These are phyloP conservation scores for Pantelozetes paolii DNA, from an alignment of 2,888 invertebrate genomes.

Conservation along the genomic window DNA sequence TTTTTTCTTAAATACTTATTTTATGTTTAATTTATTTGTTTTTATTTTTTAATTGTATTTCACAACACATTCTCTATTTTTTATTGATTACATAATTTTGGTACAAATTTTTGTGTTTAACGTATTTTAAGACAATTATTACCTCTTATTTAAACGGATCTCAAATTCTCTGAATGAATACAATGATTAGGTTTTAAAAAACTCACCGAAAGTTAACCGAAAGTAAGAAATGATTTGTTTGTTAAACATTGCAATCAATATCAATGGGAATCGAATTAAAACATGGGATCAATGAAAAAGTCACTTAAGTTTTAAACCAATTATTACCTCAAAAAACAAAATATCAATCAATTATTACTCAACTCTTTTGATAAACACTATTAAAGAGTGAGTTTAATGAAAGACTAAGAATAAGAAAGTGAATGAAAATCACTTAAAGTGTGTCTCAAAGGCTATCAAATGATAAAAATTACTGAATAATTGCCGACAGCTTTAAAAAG, in stretches of 20 bases:
- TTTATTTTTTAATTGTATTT: constrained; percentile 15
- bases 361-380: constrained; percentile 16
- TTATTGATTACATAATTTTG: background rate
- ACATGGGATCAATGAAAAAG: background rate
- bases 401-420: background rate
- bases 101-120: constrained; percentile 30
- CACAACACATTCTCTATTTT: constrained; percentile 22
- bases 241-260: background rate
- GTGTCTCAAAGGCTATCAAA: constrained; percentile 4
- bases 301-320: constrained; percentile 26
- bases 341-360: too few relatives aligned
- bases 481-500: constrained; percentile 22
- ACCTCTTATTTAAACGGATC: constrained; percentile 18
- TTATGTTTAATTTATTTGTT: constrained; percentile 6
- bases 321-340: constrained; percentile 24
- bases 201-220: background rate
- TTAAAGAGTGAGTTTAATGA: constrained; percentile 9
- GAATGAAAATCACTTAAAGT: background rate
- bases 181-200: constrained; percentile 18
- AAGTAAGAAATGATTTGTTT: background rate
- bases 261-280: background rate
- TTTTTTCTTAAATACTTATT: constrained; percentile 26
- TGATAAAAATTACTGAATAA: too few relatives aligned
- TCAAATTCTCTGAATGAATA: constrained; percentile 33
- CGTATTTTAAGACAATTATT: too few relatives aligned